Conservation (phyloP, 2,113 vertebrate genomes). For the Oreochromis tanganicae region DNA sequence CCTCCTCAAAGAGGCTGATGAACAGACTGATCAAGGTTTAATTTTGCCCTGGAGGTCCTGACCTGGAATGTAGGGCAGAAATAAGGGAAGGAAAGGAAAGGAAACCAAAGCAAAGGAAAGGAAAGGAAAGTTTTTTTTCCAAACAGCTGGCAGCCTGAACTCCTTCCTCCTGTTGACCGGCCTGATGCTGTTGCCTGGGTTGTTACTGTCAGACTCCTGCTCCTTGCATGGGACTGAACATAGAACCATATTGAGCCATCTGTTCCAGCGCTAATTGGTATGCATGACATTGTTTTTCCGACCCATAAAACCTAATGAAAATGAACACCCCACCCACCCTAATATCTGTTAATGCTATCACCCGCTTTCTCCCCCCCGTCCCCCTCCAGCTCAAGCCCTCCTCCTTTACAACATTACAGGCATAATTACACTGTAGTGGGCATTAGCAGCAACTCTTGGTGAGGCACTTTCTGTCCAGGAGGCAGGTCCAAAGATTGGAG, state of each 20-base stretch:
- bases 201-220: background rate
- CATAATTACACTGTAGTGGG: constrained; percentile 31
- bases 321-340: constrained; percentile 57
- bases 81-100: background rate
- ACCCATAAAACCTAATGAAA: constrained; percentile 72
- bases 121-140: background rate
- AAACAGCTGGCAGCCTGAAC: constrained; percentile 26
- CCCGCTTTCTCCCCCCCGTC: background rate
- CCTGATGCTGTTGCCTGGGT: background rate
- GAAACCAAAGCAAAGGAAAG: background rate
- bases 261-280: constrained; percentile 67
- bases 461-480: background rate
- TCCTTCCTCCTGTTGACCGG: background rate
- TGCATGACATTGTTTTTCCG: constrained; percentile 66
- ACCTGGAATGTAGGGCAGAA: constrained; percentile 10
- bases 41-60: constrained; percentile 30
- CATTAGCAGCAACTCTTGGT: background rate
- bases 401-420: constrained; percentile 34
- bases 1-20: constrained; percentile 39
- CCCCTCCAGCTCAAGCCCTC: background rate
- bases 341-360: constrained; percentile 58
- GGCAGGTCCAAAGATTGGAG: background rate
- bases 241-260: constrained; percentile 62
- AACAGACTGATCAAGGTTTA: constrained; percentile 54
- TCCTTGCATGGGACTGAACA: constrained; percentile 15